These are phyloP conservation scores for Corvus hawaiiensis DNA, from an alignment of 2,113 vertebrate genomes.

Conservation along the genomic window DNA sequence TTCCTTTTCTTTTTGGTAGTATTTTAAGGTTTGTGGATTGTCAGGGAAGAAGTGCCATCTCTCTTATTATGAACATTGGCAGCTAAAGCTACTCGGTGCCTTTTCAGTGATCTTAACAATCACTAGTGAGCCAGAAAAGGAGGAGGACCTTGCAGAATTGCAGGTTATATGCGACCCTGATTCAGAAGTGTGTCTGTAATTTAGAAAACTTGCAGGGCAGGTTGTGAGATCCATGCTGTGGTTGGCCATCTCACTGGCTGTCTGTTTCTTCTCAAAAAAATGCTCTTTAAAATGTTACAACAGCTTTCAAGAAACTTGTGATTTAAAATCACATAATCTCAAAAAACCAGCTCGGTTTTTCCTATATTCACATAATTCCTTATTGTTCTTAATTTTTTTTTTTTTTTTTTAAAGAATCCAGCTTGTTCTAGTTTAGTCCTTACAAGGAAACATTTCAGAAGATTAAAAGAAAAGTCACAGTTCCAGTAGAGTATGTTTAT, in stretches of 20 bases:
- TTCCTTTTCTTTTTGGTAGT: neutral
- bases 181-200: neutral
- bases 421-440: neutral
- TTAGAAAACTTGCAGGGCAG: conserved; percentile 6
- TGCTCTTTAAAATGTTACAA: neutral
- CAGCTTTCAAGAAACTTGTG: neutral
- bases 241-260: neutral
- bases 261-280: neutral
- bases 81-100: neutral
- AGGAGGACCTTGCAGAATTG: neutral
- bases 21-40: neutral
- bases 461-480: neutral
- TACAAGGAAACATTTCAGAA: neutral
- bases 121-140: neutral
- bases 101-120: neutral
- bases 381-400: neutral
- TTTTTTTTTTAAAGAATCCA: neutral
- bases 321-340: neutral
- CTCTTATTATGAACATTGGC: neutral
- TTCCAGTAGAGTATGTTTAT: neutral
- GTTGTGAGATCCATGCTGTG: neutral
- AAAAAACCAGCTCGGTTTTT: neutral
- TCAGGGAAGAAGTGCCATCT: neutral
- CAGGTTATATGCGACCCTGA: neutral
- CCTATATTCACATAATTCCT: neutral